Conservation (phyloP, 2,888 invertebrate species). For the Meandrusa payeni region DNA sequence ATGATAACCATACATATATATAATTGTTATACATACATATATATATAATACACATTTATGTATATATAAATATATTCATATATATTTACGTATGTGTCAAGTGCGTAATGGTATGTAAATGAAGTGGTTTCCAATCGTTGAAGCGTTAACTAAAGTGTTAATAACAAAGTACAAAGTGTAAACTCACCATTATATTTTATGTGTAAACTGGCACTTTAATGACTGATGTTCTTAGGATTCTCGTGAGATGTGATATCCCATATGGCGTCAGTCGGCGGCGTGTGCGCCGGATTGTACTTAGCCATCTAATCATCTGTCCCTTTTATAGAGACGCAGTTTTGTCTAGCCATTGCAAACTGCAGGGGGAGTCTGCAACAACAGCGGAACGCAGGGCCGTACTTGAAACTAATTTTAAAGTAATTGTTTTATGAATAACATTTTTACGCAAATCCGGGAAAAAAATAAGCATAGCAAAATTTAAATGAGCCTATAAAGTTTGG, state of each 20-base stretch:
- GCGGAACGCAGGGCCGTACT: constrained; percentile 61
- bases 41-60: too few species aligned
- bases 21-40: too few species aligned
- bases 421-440: neutral
- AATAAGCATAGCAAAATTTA: neutral
- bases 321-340: constrained; percentile 78
- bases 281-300: constrained; percentile 71
- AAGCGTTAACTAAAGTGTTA: neutral
- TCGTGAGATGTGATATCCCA: constrained; percentile 50
- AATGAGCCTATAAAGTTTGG: neutral
- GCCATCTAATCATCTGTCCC: constrained; percentile 73
- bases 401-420: constrained; percentile 19
- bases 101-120: too few species aligned
- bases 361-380: constrained; percentile 67
- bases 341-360: constrained; percentile 70
- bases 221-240: constrained; percentile 35
- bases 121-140: too few species aligned
- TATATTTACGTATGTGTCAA: neutral
- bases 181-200: constrained; percentile 54
- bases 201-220: constrained; percentile 19
- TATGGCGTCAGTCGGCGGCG: constrained; percentile 56
- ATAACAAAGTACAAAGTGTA: constrained; percentile 5
- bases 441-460: neutral
- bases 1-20: too few species aligned
- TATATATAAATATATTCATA: neutral